Base-by-base conservation (phyloP, 2,113 vertebrate genomes). In the Scatophagus argus region DNA sequence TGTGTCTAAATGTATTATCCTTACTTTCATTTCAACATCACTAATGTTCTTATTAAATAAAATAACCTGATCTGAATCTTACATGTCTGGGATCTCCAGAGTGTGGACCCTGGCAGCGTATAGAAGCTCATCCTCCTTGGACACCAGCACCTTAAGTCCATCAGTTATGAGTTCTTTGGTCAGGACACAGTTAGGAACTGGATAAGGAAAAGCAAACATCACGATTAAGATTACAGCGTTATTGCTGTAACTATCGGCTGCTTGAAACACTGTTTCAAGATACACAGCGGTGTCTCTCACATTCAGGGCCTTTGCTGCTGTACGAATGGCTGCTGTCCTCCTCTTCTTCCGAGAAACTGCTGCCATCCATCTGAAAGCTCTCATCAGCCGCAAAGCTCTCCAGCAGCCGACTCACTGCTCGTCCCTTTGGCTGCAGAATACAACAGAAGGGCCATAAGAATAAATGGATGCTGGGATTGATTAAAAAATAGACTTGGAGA, bases 261-360 rank as follows among this genome's bases (percentile, higher is more conserved):
- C 47, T 43, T 32, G 8, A 52, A 63, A 29, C 47, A 46, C 16
- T 46, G 16, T 23, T 23, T 5, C 10, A 29, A 43, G 5, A 69
- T 1, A 27, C 25, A 1, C 3, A 10, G 46, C 2, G 55, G 36
- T 11, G 17, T 54, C 10, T 17, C 54, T 77, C 51, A 92, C 94
- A 86, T 80, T 82, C 81, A 9, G 76, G 74, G 39, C 82, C 91
- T 87, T 92, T 93, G 47, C 67, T 82, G 62, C 62, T 76, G 56
- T 62, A 70, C 1, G 85, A 78, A 36, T 25, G 76, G 38, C 64
- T 77, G 71, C 58, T 81, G 66, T 94, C 91, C 59, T 95, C 95
- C 8, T 97, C 97, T 74, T 96, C 96, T 23, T 97, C 97, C 0
- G 97, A 98, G 92, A 98, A 98, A 93, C 97, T 98, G 95, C 96